A percentile compares a stretch with the other conserved stretches of the same genome.
Conservation (phyloP, 2,797 vertebrate species). For the Chlorospingus semifuscus region DNA sequence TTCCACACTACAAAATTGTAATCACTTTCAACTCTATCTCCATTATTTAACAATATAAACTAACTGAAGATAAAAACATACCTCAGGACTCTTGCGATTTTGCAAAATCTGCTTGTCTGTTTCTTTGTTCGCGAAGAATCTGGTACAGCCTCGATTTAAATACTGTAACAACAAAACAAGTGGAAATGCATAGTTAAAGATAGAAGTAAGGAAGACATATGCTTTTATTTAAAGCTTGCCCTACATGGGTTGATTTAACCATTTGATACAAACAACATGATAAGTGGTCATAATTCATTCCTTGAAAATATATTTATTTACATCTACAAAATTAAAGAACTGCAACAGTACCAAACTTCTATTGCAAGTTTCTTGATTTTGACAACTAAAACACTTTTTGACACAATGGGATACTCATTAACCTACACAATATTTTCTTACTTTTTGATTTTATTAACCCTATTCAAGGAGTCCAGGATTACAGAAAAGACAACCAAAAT, state of each 20-base stretch:
- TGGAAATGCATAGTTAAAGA: background rate
- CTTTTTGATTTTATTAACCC: background rate
- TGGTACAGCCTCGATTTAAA: slow-evolving; percentile 95
- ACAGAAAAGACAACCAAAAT: background rate
- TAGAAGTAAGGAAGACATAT: background rate
- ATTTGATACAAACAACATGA: background rate
- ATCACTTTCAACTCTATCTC: background rate
- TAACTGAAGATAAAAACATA: slow-evolving; percentile 60
- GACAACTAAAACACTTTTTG: background rate
- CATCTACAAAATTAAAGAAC: background rate
- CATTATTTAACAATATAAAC: background rate
- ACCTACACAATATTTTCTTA: background rate
- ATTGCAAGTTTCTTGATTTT: background rate
- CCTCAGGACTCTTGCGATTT: slow-evolving; percentile 96
- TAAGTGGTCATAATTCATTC: background rate
- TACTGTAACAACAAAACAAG: slow-evolving; percentile 80
- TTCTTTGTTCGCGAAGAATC: slow-evolving; percentile 92
- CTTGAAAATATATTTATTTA: background rate
- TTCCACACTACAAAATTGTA: background rate
- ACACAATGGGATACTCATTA: background rate
- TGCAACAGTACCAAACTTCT: background rate
- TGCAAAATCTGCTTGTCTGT: slow-evolving; percentile 95
- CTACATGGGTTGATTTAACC: background rate
- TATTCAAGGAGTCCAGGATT: background rate
- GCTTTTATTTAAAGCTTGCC: background rate